Evolutionary conservation across 2,888 invertebrate genomes (phyloP).

Genomic region (Notodonta ziczac): DNA sequence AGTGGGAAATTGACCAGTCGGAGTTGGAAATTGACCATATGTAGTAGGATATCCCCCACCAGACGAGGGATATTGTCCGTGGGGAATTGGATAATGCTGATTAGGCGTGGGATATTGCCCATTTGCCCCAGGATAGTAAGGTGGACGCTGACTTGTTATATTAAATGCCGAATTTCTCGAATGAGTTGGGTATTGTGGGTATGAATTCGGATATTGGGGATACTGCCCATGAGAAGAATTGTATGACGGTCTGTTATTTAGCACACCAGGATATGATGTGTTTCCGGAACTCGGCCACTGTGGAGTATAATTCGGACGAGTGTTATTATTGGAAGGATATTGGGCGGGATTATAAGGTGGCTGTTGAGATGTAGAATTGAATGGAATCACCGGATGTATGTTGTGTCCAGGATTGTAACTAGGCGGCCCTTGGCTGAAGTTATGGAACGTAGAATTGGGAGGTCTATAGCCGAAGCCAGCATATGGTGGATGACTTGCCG

Average conservation of each 20-base stretch:
- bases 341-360: constrained; percentile 19
- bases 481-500: constrained; percentile 18
- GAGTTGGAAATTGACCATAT: constrained; percentile 9
- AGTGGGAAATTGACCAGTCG: constrained; percentile 14
- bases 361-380: constrained; percentile 4
- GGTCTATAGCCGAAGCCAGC: constrained; percentile 13
- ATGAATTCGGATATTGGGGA: constrained; percentile 12
- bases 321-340: constrained; percentile 11
- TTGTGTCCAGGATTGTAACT: constrained; percentile 17
- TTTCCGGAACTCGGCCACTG: constrained; percentile 4
- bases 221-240: constrained; percentile 11
- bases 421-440: constrained; percentile 27
- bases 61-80: constrained; percentile 13
- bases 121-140: constrained; percentile 8
- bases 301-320: background rate
- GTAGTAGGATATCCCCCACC: constrained; percentile 12
- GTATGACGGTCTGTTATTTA: background rate
- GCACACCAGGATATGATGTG: constrained; percentile 1
- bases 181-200: constrained; percentile 8
- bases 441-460: constrained; percentile 23
- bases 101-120: background rate
- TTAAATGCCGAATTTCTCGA: constrained; percentile 3
- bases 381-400: background rate
- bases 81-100: background rate
- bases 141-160: background rate